These are phyloP conservation scores for Noctua fimbriata DNA, from an alignment of 2,888 invertebrate species.

Conservation along the genomic window DNA sequence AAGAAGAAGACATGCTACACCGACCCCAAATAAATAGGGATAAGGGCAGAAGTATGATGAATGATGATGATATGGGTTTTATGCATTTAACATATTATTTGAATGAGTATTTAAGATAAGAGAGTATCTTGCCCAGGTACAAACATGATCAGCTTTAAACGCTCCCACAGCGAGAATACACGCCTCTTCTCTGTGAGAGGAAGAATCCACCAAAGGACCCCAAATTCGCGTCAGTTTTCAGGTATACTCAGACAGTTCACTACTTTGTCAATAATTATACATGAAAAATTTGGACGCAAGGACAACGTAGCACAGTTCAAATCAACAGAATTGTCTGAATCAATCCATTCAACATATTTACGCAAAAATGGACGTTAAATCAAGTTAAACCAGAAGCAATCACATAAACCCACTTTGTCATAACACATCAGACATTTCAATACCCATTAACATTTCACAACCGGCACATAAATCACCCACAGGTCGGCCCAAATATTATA, in stretches of 20 bases:
- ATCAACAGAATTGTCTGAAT: neutral
- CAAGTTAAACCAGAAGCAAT: slow-evolving; percentile 14
- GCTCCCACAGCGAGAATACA: neutral
- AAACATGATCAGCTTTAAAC: neutral
- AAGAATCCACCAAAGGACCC: neutral
- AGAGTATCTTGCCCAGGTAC: neutral
- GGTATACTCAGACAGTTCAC: neutral
- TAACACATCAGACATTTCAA: slow-evolving; percentile 41
- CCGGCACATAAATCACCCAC: slow-evolving; percentile 67
- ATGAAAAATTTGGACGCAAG: neutral
- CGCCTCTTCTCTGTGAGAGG: neutral
- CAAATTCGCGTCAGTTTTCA: neutral
- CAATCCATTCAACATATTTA: neutral
- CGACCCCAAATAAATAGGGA: neutral
- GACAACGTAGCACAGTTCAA: neutral
- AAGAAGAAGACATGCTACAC: neutral
- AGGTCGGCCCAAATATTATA: slow-evolving; percentile 69
- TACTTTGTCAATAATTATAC: neutral
- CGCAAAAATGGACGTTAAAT: neutral
- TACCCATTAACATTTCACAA: slow-evolving; percentile 59
- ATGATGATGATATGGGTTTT: neutral
- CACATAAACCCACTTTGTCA: slow-evolving; percentile 32
- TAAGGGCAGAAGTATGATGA: neutral
- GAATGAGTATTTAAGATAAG: neutral
- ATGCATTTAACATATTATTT: neutral